Conservation (phyloP, 2,888 invertebrate genomes). For the Perithous albicinctus region DNA sequence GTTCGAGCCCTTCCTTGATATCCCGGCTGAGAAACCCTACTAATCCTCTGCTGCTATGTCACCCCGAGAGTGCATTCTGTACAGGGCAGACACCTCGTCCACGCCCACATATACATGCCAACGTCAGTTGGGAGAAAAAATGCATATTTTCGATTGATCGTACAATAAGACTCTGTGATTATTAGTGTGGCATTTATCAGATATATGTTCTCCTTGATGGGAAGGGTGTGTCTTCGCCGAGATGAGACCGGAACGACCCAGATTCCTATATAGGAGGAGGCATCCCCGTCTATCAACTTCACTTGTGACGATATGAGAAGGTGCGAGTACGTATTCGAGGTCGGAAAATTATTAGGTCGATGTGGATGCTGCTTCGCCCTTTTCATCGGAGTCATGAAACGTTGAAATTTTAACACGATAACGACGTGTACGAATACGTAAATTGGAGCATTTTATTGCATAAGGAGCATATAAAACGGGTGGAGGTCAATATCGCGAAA, state of each 20-base stretch:
- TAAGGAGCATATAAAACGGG: no score
- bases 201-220: not conserved
- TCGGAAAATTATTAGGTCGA: not conserved
- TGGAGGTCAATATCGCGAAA: no score
- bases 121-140: constrained; percentile 6
- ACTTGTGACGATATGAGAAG: no score
- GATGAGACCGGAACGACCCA: constrained; percentile 71
- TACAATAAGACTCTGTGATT: not conserved
- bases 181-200: not conserved
- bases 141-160: constrained; percentile 39
- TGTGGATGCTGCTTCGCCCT: no score
- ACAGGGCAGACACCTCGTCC: constrained; percentile 15
- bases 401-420: not conserved
- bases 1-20: constrained; percentile 31
- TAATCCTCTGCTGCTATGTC: constrained; percentile 43
- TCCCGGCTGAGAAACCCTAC: constrained; percentile 43
- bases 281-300: not conserved
- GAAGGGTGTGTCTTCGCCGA: constrained; percentile 65
- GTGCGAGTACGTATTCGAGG: not conserved
- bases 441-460: not conserved
- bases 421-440: not conserved
- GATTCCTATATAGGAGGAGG: not conserved
- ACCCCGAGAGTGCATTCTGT: constrained; percentile 30
- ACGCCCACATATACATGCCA: constrained; percentile 23
- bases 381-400: not conserved